A percentile compares a stretch with the other conserved stretches of the same genome.
Conservation (phyloP, 1,140 invertebrate genomes). For the Drosophila seguyi region DNA sequence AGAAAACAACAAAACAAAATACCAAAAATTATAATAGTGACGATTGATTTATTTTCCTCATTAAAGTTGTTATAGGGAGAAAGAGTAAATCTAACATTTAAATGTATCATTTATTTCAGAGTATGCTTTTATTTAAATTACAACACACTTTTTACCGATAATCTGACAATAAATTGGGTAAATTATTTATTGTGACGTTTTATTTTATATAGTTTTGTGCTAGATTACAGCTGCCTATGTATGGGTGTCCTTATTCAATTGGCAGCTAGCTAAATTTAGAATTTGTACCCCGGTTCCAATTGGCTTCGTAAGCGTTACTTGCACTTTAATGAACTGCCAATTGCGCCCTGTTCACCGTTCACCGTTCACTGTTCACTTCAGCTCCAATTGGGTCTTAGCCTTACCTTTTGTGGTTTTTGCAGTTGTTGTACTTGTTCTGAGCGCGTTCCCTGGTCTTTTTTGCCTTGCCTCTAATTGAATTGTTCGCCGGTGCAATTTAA, state of each 20-base stretch:
- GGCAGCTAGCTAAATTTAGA: conserved; percentile 25
- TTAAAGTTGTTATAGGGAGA: not conserved
- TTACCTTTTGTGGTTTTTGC: conserved; percentile 1
- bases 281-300: conserved; percentile 7
- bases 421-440: conserved; percentile 8
- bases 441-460: conserved; percentile 5
- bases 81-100: not conserved
- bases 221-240: not conserved
- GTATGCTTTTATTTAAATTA: not conserved
- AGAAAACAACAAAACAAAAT: no score
- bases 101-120: no score
- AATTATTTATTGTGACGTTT: not conserved
- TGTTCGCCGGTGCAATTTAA: conserved; percentile 66
- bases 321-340: conserved; percentile 53
- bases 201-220: not conserved
- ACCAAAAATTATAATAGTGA: no score
- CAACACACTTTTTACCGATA: no score
- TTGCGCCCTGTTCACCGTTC: conserved; percentile 42
- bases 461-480: conserved; percentile 66
- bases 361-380: conserved; percentile 7
- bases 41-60: not conserved
- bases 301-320: conserved; percentile 46
- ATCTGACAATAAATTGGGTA: not conserved
- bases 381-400: conserved; percentile 22
- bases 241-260: conserved; percentile 18